Percentiles rank a stretch among this genome's conserved stretches.
Conservation (phyloP, 2,888 invertebrate genomes). For the Xiphydria camelus region DNA sequence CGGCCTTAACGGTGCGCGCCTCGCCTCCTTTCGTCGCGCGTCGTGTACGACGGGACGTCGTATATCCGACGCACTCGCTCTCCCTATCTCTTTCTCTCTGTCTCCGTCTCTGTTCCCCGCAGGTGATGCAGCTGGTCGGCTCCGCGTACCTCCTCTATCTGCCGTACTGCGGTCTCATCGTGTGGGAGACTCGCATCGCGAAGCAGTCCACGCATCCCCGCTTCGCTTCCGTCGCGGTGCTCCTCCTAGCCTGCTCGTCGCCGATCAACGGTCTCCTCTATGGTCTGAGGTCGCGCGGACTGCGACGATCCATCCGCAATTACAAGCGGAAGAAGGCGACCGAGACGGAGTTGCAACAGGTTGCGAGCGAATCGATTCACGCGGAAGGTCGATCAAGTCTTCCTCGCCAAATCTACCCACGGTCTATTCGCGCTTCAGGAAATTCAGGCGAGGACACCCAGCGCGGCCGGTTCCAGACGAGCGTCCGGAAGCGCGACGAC, state of each 20-base stretch:
- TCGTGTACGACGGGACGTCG: no score
- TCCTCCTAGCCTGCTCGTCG: constrained; percentile 72
- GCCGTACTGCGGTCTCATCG: constrained; percentile 72
- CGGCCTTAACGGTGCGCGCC: constrained; percentile 45
- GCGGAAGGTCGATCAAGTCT: no score
- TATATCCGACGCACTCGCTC: no score
- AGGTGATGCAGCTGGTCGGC: constrained; percentile 72
- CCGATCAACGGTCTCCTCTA: constrained; percentile 78
- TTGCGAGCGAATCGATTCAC: no score
- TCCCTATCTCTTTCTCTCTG: no score
- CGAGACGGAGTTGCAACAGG: constrained; percentile 76
- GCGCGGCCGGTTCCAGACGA: constrained; percentile 74
- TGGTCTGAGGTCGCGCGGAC: constrained; percentile 73
- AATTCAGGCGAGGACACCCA: constrained; percentile 79
- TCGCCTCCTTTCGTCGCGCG: not conserved
- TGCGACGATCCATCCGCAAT: constrained; percentile 74
- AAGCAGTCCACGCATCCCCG: constrained; percentile 49
- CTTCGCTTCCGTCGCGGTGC: constrained; percentile 66
- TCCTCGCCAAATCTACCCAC: no score
- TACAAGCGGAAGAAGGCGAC: constrained; percentile 78
- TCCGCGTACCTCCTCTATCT: constrained; percentile 74
- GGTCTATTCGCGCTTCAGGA: no score
- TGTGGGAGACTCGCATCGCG: constrained; percentile 65
- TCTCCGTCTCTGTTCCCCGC: constrained; percentile 10
- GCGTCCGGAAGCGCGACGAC: constrained; percentile 66